Conservation (phyloP, 2,888 invertebrate species). For the Aplocera efformata region DNA sequence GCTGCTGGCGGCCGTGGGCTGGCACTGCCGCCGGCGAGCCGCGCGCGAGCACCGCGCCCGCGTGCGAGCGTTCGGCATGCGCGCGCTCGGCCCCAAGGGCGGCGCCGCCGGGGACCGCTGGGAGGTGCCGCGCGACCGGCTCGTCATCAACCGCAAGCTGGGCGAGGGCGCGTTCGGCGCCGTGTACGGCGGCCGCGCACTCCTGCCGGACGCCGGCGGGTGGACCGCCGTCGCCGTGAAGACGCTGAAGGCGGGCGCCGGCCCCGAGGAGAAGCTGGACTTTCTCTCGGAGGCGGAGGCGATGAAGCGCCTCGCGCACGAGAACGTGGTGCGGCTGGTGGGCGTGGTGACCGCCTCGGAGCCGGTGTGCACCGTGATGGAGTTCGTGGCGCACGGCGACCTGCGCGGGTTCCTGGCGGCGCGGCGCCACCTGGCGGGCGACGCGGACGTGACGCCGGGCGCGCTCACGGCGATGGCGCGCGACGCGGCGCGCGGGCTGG, state of each 20-base stretch:
- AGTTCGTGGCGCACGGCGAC: conserved; percentile 96
- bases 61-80: conserved; percentile 56
- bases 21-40: conserved; percentile 52
- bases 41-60: conserved; percentile 54
- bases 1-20: conserved; percentile 44
- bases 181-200: conserved; percentile 94
- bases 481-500: conserved; percentile 91
- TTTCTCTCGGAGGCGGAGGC: conserved; percentile 96
- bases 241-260: conserved; percentile 90
- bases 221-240: conserved; percentile 95
- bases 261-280: conserved; percentile 92
- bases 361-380: conserved; percentile 95
- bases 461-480: conserved; percentile 92
- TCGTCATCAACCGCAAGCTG: conserved; percentile 91
- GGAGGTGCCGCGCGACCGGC: conserved; percentile 91
- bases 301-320: conserved; percentile 95
- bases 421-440: conserved; percentile 89
- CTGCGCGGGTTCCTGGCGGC: conserved; percentile 93
- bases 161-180: conserved; percentile 96
- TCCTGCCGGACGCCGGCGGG: conserved; percentile 78
- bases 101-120: conserved; percentile 86
- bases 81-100: conserved; percentile 45
- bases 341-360: conserved; percentile 93
- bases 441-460: conserved; percentile 88
- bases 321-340: conserved; percentile 91